Conservation (phyloP, 2,888 invertebrate species). For the Dioctria linearis region DNA sequence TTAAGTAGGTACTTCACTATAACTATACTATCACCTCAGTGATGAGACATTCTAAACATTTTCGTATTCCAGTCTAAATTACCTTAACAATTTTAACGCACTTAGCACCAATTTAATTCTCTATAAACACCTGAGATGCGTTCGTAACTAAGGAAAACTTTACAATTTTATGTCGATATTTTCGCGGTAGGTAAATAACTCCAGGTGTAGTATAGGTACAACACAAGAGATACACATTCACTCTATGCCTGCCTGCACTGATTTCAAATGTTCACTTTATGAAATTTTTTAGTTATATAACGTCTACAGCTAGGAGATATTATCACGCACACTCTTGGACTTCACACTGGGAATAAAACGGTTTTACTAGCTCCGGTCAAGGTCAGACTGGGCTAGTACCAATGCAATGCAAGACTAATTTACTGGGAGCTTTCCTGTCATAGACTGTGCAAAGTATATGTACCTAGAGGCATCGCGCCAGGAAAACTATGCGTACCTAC, state of each 20-base stretch:
- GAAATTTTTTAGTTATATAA: constrained; percentile 16
- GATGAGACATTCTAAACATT: too few relatives aligned
- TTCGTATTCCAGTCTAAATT: too few relatives aligned
- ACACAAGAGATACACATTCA: not conserved
- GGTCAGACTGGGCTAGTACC: constrained; percentile 28
- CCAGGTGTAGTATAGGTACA: constrained; percentile 4
- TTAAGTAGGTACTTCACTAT: too few relatives aligned
- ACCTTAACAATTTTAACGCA: not conserved
- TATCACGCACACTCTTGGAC: constrained; percentile 42
- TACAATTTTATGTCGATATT: not conserved
- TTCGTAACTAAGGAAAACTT: not conserved
- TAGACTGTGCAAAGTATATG: not conserved
- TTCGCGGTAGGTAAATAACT: not conserved
- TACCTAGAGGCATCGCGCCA: constrained; percentile 3
- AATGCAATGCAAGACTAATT: constrained; percentile 12
- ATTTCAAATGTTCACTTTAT: constrained; percentile 32
- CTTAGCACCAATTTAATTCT: not conserved
- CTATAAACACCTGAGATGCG: not conserved
- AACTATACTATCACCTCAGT: too few relatives aligned
- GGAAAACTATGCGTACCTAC: not conserved
- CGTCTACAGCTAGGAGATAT: not conserved
- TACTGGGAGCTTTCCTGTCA: constrained; percentile 4
- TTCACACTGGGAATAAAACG: constrained; percentile 14
- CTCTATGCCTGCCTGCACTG: constrained; percentile 26
- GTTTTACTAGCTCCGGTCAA: constrained; percentile 45